A percentile compares a stretch with the other conserved stretches of the same genome.
These are phyloP conservation scores for Caranx melampygus DNA, from an alignment of 2,113 vertebrate genomes.

Conservation along the genomic window DNA sequence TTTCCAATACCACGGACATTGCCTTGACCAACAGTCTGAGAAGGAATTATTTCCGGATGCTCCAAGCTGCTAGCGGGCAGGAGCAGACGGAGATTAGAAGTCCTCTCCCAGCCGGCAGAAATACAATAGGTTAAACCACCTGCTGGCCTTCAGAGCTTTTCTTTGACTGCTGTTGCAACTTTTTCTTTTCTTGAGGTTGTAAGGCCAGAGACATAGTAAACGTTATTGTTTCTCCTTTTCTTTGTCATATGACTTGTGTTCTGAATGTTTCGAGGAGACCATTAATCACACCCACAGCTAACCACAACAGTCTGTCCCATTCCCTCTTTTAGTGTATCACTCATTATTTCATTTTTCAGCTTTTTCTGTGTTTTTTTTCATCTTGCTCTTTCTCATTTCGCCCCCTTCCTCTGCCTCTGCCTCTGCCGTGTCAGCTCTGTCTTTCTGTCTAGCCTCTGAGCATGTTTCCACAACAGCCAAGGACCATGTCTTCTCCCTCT, in stretches of 20 bases:
- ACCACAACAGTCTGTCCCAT: conserved; percentile 28
- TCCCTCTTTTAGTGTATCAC: conserved; percentile 20
- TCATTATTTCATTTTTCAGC: conserved; percentile 41
- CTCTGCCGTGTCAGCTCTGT: conserved; percentile 31
- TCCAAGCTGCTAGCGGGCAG: conserved; percentile 59
- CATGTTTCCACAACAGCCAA: conserved; percentile 55
- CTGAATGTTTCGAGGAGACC: conserved; percentile 65
- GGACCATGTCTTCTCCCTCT: conserved; percentile 29
- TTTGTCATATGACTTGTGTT: conserved; percentile 44
- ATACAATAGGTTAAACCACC: conserved; percentile 77
- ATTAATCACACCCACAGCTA: conserved; percentile 71
- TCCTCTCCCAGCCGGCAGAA: conserved; percentile 58
- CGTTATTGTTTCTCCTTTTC: conserved; percentile 62
- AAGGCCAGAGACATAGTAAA: conserved; percentile 63
- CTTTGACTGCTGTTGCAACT: conserved; percentile 54
- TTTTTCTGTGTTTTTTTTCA: conserved; percentile 16
- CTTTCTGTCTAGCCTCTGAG: conserved; percentile 44
- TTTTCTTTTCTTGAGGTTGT: conserved; percentile 63
- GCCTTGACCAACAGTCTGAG: conserved; percentile 76
- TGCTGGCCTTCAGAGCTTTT: conserved; percentile 63
- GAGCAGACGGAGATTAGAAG: conserved; percentile 68
- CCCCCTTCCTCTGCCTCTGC: neutral
- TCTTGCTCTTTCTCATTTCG: conserved; percentile 21
- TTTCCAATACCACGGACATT: conserved; percentile 80
- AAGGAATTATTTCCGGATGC: conserved; percentile 79